Percentiles rank a stretch among this genome's conserved stretches.
phyloP scores from a whole-genome alignment of 2,888 invertebrate species.

The Diarsia dahlii region DNA sequence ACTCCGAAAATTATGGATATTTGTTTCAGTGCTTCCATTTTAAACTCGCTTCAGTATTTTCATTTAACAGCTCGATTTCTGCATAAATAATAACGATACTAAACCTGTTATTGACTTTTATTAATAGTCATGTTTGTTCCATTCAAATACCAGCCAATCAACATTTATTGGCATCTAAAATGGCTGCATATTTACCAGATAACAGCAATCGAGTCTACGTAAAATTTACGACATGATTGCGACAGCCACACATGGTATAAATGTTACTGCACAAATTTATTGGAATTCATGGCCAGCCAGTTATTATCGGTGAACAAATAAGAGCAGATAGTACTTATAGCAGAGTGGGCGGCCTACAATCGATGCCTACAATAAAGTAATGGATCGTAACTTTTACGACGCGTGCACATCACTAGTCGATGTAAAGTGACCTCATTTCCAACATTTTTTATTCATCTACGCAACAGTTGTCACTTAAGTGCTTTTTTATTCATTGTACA shows the following conservation, averaged over 20 bases:
- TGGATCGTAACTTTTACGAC: conserved; percentile 63
- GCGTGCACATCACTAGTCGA: conserved; percentile 68
- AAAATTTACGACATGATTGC: conserved; percentile 64
- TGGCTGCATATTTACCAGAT: conserved; percentile 60
- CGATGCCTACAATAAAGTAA: conserved; percentile 59
- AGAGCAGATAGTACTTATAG: conserved; percentile 57
- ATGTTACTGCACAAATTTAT: conserved; percentile 68
- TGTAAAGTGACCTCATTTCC: conserved; percentile 74
- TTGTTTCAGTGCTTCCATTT: background rate
- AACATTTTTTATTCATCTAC: conserved; percentile 72
- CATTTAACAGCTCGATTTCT: background rate
- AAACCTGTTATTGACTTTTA: conserved; percentile 40
- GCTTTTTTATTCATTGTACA: conserved; percentile 57
- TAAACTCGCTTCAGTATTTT: background rate
- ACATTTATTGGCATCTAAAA: conserved; percentile 61
- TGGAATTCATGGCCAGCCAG: conserved; percentile 71
- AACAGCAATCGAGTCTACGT: conserved; percentile 54
- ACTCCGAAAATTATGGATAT: conserved; percentile 5
- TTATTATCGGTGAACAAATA: conserved; percentile 70
- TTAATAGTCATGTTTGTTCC: conserved; percentile 51
- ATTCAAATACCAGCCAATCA: conserved; percentile 55
- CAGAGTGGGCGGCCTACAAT: conserved; percentile 63
- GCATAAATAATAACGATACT: conserved; percentile 17
- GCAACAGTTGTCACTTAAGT: conserved; percentile 64
- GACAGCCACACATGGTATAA: conserved; percentile 55